These are phyloP conservation scores for Nothura maculosa DNA, from an alignment of 2,797 vertebrate species.

Conservation along the genomic window DNA sequence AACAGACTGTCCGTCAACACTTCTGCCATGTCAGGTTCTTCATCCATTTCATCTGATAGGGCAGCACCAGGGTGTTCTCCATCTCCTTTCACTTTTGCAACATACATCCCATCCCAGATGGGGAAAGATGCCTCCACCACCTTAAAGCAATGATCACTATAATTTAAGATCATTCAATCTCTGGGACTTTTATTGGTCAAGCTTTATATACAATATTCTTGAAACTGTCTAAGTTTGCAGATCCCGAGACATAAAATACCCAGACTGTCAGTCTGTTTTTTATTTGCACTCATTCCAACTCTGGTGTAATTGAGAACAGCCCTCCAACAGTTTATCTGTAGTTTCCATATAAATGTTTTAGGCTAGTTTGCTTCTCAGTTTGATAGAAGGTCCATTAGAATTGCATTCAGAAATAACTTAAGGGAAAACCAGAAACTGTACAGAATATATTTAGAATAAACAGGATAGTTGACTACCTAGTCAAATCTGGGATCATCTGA, in stretches of 20 bases:
- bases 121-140: constrained; percentile 12
- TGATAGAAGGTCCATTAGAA: neutral
- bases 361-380: neutral
- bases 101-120: neutral
- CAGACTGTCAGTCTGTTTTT: constrained; percentile 36
- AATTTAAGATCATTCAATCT: neutral
- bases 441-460: neutral
- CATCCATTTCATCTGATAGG: constrained; percentile 13
- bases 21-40: constrained; percentile 7
- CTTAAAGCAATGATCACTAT: neutral
- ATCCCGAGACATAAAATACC: constrained; percentile 13
- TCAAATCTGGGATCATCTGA: neutral
- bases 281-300: constrained; percentile 26
- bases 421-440: neutral
- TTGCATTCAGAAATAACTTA: neutral
- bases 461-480: neutral
- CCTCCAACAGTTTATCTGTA: neutral
- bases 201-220: neutral
- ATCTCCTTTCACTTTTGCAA: constrained; percentile 7
- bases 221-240: constrained; percentile 10
- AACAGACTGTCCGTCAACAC: constrained; percentile 4
- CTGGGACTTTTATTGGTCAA: neutral
- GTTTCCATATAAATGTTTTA: neutral
- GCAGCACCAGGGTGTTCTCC: neutral
- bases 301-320: constrained; percentile 14